Conservation (phyloP, 2,113 vertebrate species). For the Baryphthengus martii region DNA sequence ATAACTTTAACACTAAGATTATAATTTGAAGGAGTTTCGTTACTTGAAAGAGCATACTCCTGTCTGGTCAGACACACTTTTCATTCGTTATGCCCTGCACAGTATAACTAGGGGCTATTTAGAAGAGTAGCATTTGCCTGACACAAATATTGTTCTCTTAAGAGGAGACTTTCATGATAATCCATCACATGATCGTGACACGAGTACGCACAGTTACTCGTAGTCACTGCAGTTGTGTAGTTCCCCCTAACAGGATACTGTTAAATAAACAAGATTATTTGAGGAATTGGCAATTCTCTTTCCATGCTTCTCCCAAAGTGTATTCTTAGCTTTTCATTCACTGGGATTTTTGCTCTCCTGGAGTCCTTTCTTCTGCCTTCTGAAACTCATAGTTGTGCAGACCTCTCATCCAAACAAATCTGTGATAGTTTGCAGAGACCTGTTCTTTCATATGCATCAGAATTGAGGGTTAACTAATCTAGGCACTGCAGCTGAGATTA, state of each 20-base stretch:
- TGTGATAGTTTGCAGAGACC: background rate
- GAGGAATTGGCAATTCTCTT: background rate
- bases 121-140: background rate
- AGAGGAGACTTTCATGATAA: background rate
- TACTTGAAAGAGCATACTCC: background rate
- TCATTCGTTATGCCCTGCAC: background rate
- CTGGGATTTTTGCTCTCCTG: background rate
- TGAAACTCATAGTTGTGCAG: background rate
- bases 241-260: background rate
- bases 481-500: background rate
- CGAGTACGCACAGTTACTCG: background rate
- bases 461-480: background rate
- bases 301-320: background rate
- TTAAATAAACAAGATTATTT: conserved; percentile 21
- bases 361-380: background rate
- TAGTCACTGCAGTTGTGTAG: background rate
- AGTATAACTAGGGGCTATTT: background rate
- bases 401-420: background rate
- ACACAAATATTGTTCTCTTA: background rate
- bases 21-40: background rate
- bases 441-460: background rate
- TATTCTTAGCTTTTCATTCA: conserved; percentile 16
- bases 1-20: no score
- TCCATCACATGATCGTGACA: background rate
- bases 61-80: background rate